Base-by-base conservation (phyloP, 1,140 invertebrate species). In the Drosophila nigromelanica region DNA sequence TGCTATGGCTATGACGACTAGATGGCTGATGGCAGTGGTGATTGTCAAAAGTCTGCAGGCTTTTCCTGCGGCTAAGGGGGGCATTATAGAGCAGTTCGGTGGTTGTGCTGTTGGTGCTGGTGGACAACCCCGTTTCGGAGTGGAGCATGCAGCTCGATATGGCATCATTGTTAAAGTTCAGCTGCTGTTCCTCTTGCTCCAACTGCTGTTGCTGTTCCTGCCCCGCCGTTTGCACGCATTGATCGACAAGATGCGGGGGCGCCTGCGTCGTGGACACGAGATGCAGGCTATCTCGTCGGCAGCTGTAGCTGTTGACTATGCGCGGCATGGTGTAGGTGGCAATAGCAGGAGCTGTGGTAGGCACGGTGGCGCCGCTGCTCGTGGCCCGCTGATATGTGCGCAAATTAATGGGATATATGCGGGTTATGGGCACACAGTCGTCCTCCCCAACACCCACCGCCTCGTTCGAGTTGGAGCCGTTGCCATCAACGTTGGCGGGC, bases 281-380 rank as follows among this genome's bases (percentile, higher is more conserved):
- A 43, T 86, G 82, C 4, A 81, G 50, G 50, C 81, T 86, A 39
- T 86, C 82, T 10, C 71, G 45, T 6, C 82, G 71, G 24, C 71
- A 86, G 21, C 82, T 87, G 37, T 87, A 86, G 55, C 83, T 86
- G 39, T 87, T 86, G 1, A 86, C 81, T 47, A 86, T 86, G 21
- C 81, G 78, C 6, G 81, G 81, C 48, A 86, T 54, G 27, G 78
- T 86, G 40, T 86, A 86, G 10, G 71, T 33, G 14, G 30, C 47
- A n/a, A 39, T 21, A 24, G 39, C 40, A n/a, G 43, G 21, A 35
- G 39, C 2, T 42, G 39, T 18, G 24, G 54, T 1, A 15, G 48
- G 14, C 54, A 27, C 14, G 21, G 51, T 64, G 3, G 55, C 33
- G 10, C 56, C 51, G 10, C 67, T 52, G 47, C 73, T 78, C 3